phyloP scores from a whole-genome alignment of 2,888 invertebrate genomes.

The Ichneumoninae sp. region DNA sequence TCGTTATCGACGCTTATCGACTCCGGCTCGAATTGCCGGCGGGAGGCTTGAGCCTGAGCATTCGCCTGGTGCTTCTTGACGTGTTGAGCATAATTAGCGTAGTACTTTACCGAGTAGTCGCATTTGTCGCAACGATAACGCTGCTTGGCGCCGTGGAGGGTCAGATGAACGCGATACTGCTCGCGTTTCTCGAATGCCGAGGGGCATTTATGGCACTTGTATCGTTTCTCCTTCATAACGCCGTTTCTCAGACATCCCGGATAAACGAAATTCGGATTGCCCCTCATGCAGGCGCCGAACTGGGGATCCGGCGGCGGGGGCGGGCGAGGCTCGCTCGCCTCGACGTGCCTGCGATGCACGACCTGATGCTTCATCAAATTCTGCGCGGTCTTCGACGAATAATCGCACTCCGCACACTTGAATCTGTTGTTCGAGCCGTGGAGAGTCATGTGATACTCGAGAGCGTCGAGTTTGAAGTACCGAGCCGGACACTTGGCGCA shows the following conservation, averaged over 20 bases:
- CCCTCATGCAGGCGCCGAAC: slow-evolving; percentile 89
- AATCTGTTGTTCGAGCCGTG: slow-evolving; percentile 88
- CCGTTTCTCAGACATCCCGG: slow-evolving; percentile 91
- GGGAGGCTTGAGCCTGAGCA: slow-evolving; percentile 88
- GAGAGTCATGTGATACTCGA: slow-evolving; percentile 89
- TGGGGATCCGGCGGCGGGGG: slow-evolving; percentile 88
- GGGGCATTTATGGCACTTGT: slow-evolving; percentile 94
- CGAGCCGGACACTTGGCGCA: slow-evolving; percentile 90
- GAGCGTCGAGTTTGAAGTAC: slow-evolving; percentile 90
- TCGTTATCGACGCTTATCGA: slow-evolving; percentile 77
- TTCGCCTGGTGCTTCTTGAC: slow-evolving; percentile 91
- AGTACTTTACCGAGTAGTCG: slow-evolving; percentile 95
- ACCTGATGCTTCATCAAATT: slow-evolving; percentile 89
- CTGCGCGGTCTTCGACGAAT: slow-evolving; percentile 89
- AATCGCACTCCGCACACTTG: slow-evolving; percentile 90
- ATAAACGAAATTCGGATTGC: slow-evolving; percentile 91
- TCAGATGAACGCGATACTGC: slow-evolving; percentile 93
- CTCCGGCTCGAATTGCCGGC: slow-evolving; percentile 83
- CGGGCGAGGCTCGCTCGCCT: slow-evolving; percentile 45
- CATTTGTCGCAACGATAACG: slow-evolving; percentile 93
- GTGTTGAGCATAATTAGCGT: slow-evolving; percentile 93
- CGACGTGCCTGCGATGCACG: slow-evolving; percentile 83
- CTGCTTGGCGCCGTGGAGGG: slow-evolving; percentile 93
- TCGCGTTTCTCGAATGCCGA: slow-evolving; percentile 94
- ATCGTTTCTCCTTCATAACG: slow-evolving; percentile 90